phyloP scores from a whole-genome alignment of 1,140 invertebrate species.

The Drosophila arawakana region DNA sequence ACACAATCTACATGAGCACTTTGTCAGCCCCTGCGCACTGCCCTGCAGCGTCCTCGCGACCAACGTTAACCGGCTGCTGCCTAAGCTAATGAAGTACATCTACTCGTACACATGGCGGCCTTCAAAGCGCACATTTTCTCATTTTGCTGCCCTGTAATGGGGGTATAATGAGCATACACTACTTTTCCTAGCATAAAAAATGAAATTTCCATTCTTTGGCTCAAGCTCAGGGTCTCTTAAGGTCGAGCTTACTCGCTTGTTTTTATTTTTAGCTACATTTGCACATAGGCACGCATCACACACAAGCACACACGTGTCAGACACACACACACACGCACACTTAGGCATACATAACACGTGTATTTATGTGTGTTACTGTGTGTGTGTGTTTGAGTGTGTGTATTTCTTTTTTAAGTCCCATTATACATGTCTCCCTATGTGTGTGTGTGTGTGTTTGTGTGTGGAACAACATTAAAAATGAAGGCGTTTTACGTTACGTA shows the following conservation, averaged over 20 bases:
- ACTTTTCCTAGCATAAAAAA: no score
- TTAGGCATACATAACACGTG: constrained; percentile 34
- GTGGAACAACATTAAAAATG: constrained; percentile 69
- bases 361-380: constrained; percentile 13
- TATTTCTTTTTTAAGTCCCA: neutral
- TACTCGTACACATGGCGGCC: constrained; percentile 54
- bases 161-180: no score
- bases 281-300: constrained; percentile 44
- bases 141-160: neutral
- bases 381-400: neutral
- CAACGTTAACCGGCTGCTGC: neutral
- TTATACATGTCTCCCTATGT: constrained; percentile 16
- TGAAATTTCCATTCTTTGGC: no score
- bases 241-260: neutral
- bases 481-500: constrained; percentile 75
- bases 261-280: constrained; percentile 37
- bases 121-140: constrained; percentile 52
- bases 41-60: neutral
- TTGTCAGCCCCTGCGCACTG: neutral
- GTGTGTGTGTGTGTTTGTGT: neutral
- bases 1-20: no score
- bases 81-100: constrained; percentile 54
- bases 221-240: no score
- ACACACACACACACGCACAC: constrained; percentile 18
- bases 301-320: constrained; percentile 4